These are phyloP conservation scores for Motacilla alba DNA, from an alignment of 2,113 vertebrate species.

Conservation along the genomic window DNA sequence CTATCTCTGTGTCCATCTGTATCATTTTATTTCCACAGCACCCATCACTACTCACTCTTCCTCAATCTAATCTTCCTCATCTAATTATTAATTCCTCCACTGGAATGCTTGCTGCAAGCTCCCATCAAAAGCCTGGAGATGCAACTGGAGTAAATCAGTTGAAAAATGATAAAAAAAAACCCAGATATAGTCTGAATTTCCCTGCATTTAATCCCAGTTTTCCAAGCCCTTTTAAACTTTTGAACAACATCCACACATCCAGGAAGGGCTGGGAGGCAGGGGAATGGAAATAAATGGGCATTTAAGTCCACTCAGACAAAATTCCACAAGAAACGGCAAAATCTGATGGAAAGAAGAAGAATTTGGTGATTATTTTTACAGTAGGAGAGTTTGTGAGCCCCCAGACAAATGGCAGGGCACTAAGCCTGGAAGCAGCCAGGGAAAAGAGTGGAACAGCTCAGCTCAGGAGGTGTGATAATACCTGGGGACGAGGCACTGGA, in stretches of 20 bases:
- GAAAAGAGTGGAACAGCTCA: not conserved
- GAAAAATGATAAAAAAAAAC: not conserved
- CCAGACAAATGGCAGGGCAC: not conserved
- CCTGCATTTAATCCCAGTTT: not conserved
- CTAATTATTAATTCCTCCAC: not conserved
- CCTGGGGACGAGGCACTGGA: not conserved
- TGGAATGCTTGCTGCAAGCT: not conserved
- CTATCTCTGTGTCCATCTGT: not conserved
- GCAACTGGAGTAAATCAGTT: not conserved
- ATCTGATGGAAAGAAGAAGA: not conserved
- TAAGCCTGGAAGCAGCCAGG: not conserved
- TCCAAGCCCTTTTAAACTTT: not conserved
- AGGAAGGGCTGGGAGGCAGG: rapidly evolving
- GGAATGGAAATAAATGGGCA: not conserved
- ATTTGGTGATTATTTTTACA: not conserved
- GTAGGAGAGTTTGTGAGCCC: not conserved
- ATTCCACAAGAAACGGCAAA: not conserved
- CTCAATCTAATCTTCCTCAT: not conserved
- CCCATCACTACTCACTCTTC: not conserved
- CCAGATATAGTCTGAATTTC: not conserved
- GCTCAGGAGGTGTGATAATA: not conserved
- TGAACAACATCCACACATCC: not conserved
- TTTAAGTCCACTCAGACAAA: not conserved
- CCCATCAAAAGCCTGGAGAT: not conserved
- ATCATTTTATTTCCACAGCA: not conserved